Evolutionary conservation across 2,888 invertebrate species (phyloP), one percentile per base, ranked within the genome.

Genomic region (Drosophila limbata): DNA sequence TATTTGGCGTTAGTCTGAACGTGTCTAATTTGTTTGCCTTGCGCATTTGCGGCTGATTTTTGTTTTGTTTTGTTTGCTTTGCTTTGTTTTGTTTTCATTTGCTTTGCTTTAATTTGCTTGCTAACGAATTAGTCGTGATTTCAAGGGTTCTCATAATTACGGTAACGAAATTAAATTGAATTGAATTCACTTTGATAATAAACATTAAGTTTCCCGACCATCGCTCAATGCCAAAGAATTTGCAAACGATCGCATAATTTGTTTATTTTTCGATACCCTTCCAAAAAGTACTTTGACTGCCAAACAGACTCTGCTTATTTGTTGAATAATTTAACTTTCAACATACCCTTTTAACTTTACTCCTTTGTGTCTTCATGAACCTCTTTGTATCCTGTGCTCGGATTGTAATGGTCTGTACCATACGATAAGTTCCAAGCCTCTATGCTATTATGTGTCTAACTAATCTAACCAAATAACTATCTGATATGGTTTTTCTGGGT

Each of bases 111-210:
- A 63, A 72, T 86, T 81, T 81, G 72, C 73, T 73, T 76, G 77
- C 74, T 77, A 70, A 83, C 81, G 66, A 84, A 73, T 80, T 76
- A 78, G 69, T 79, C 77, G 78, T 73, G 80, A 79, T 81, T 77
- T 52, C 64, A 45, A 66, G 25, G 66, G 65, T n/a, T n/a, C 47
- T 47, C 56, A 53, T 61, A 84, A 82, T 82, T 82, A 75, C 66
- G 85, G 40, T 61, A 53, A 45, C 57, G 55, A 42, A 71, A 71
- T 84, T 70, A 53, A 81, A 85, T 85, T 63, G 21, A 62, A 53
- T 55, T 45, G 17, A 57, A 57, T 57, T 55, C 13, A 56, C 35
- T 37, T 35, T 78, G 62, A 73, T 70, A 68, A 68, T 73, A 77
- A 83, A 78, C 80, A 80, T 39, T 28, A 44, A 40, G 59, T 52